A percentile compares a stretch with the other conserved stretches of the same genome.
These are phyloP conservation scores for Caradrina clavipalpis DNA, from an alignment of 2,888 invertebrate species.

Conservation along the genomic window DNA sequence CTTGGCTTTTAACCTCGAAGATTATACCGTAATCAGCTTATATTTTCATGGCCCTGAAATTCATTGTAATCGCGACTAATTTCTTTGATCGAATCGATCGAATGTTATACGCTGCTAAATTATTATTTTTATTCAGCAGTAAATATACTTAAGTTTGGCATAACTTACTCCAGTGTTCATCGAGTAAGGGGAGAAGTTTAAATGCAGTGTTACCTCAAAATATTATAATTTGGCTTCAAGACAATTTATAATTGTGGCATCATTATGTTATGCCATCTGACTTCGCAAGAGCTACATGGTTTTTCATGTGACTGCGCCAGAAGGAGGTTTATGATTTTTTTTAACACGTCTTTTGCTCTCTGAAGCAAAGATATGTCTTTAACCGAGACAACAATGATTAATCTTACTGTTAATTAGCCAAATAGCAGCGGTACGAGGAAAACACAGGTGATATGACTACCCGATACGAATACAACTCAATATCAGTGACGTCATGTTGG, in stretches of 20 bases:
- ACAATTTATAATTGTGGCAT: not conserved
- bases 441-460: not conserved
- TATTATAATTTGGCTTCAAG: too few species aligned
- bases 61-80: too few species aligned
- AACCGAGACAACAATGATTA: conserved; percentile 25
- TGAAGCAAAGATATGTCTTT: conserved; percentile 29
- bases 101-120: too few species aligned
- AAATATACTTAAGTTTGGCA: too few species aligned
- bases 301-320: too few species aligned
- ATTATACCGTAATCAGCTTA: not conserved
- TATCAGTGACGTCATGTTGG: conserved; percentile 15
- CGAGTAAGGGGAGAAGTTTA: too few species aligned
- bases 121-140: too few species aligned
- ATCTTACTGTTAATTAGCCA: conserved; percentile 6
- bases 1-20: not conserved
- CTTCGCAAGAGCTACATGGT: conserved; percentile 6
- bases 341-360: not conserved
- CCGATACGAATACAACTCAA: conserved; percentile 2
- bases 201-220: too few species aligned
- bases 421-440: conserved; percentile 1
- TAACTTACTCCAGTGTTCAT: too few species aligned
- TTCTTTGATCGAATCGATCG: not conserved
- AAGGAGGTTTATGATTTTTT: too few species aligned
- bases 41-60: too few species aligned
- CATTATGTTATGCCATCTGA: conserved; percentile 6